Evolutionary conservation across 2,113 vertebrate species (phyloP).

Genomic region (Trachemys scripta): DNA sequence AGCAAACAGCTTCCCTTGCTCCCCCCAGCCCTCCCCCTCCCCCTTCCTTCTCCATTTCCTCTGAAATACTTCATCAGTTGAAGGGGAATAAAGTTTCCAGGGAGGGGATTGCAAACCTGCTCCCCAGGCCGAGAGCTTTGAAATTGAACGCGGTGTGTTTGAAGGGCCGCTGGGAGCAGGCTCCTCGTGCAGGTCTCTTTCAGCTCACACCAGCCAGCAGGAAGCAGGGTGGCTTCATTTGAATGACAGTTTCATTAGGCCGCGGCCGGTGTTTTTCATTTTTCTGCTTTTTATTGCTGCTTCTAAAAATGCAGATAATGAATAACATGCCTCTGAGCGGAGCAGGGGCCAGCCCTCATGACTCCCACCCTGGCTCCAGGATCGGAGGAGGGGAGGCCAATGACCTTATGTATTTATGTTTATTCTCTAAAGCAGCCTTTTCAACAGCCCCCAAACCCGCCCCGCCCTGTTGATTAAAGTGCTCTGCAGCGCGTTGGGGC

Average conservation of each 20-base stretch:
- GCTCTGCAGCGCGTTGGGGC: background rate
- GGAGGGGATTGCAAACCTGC: constrained; percentile 59
- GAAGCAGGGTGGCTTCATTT: constrained; percentile 63
- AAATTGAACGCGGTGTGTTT: constrained; percentile 74
- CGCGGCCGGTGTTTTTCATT: constrained; percentile 72
- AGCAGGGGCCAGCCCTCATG: constrained; percentile 65
- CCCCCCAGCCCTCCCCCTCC: background rate
- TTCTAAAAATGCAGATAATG: constrained; percentile 77
- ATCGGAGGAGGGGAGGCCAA: background rate
- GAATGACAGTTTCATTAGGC: constrained; percentile 76
- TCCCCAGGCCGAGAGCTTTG: constrained; percentile 68
- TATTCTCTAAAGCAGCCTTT: constrained; percentile 13
- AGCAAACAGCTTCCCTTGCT: constrained; percentile 21
- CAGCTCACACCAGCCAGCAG: constrained; percentile 75
- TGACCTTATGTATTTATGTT: constrained; percentile 68
- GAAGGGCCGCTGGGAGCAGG: constrained; percentile 71
- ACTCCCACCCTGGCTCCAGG: constrained; percentile 67
- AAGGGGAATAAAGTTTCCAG: constrained; percentile 76
- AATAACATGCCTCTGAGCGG: constrained; percentile 66
- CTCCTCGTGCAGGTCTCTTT: constrained; percentile 72
- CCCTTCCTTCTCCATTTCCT: constrained; percentile 64
- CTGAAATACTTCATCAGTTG: constrained; percentile 74
- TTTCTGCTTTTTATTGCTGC: constrained; percentile 76
- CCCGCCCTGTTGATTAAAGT: background rate
- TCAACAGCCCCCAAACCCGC: background rate